Evolutionary conservation across 2,113 vertebrate species (phyloP).

Genomic region (Kobus ellipsiprymnus): DNA sequence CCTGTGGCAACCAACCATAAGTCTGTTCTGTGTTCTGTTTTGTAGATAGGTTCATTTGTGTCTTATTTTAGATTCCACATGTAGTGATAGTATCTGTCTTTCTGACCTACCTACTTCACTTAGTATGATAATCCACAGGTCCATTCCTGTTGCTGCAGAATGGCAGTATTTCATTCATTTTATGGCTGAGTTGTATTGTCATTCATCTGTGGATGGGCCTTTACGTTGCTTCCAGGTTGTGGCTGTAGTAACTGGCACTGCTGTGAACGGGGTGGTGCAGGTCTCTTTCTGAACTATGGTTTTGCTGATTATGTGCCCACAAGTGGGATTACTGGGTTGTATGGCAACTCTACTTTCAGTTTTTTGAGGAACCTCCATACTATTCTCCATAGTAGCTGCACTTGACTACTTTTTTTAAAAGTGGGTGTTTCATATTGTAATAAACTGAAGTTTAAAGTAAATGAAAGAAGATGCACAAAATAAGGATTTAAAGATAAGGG

Average conservation of each 20-base stretch:
- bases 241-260: background rate
- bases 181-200: background rate
- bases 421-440: background rate
- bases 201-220: background rate
- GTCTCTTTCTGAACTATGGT: background rate
- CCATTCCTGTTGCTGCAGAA: background rate
- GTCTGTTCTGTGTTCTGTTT: background rate
- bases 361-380: background rate
- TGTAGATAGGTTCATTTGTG: background rate
- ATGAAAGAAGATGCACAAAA: background rate
- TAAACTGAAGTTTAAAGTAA: constrained; percentile 5
- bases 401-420: background rate
- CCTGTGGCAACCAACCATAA: background rate
- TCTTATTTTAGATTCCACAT: background rate
- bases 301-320: background rate
- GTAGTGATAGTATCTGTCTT: background rate
- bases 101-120: background rate
- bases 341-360: background rate
- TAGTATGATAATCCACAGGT: background rate
- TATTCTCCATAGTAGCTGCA: background rate
- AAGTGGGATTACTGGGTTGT: background rate
- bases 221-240: background rate
- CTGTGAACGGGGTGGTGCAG: background rate
- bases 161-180: background rate
- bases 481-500: background rate